Base-by-base conservation (phyloP, 2,113 vertebrate genomes). In the Chitala chitala region DNA sequence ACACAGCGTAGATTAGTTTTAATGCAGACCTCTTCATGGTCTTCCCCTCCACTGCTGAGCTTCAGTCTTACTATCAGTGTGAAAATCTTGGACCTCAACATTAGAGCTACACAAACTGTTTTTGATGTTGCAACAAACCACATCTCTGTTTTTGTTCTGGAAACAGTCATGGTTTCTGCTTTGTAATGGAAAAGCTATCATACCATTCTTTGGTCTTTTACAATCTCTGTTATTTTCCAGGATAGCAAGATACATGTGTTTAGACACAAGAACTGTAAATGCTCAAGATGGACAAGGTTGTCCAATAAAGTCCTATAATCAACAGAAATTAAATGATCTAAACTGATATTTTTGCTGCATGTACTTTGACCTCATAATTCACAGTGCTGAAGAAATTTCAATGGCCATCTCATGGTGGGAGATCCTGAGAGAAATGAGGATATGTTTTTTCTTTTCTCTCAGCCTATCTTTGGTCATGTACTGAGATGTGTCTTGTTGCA, bases 301-400 rank as follows among this genome's bases (percentile, higher is more conserved):
- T 48, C 46, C 46, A 20, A 53, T 42, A 53, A 50, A 69, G 33
- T 48, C 64, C 64, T 17, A 42, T 46, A n/a, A 46, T 68, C 64
- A 48, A 15, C 42, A 10, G 4, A 38, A 68, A 68, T 10, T 0
- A 29, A 46, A 68, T 31, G 0, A 48, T 68, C 64, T 44, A 8
- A 63, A 8, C 38, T 29, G 31, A 61, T 38, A 68, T 48, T 68
- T 2, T 24, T 17, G 24, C n/a, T 10, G 24, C 29, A 26, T 68
- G 42, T 46, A 68, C 42, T 68, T 66, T 66, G 64, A 46, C 22
- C 64, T 24, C 5, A 5, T 42, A 31, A 15, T 51, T 53, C 46
- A 26, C 33, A 7, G n/a, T n/a, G 17, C 48, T 6, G 5, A 66
- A 12, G 9, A n/a, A 68, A 5, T 17, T 50, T 51, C 29, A 53